Conservation (phyloP, 2,113 vertebrate genomes). For the Raja brachyura region DNA sequence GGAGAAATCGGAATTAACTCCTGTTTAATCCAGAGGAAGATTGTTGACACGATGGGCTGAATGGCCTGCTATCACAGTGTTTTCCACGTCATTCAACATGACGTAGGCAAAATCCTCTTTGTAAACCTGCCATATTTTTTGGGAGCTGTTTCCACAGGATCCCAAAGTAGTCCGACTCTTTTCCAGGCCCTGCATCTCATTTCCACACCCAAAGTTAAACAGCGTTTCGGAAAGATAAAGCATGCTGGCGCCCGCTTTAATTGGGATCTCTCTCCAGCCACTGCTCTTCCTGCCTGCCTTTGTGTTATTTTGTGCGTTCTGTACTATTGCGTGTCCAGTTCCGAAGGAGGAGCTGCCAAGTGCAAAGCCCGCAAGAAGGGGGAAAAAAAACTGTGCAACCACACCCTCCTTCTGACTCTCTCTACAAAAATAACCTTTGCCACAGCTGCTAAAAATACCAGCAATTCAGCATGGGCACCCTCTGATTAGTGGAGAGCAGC, state of each 20-base stretch:
- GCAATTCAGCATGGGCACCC: background rate
- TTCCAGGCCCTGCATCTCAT: background rate
- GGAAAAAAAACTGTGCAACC: background rate
- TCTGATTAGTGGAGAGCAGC: background rate
- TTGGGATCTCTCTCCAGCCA: slow-evolving; percentile 10
- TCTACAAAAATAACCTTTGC: background rate
- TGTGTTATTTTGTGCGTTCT: too few species aligned
- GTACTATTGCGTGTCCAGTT: background rate
- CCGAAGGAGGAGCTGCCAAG: background rate
- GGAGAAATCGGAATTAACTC: background rate
- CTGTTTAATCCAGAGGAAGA: background rate
- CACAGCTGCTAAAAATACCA: background rate
- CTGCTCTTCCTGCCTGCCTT: background rate
- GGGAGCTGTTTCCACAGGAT: background rate
- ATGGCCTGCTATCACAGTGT: background rate
- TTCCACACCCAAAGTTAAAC: background rate
- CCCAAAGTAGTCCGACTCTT: background rate
- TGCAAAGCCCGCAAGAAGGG: background rate
- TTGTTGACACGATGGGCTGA: background rate
- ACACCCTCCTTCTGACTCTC: background rate
- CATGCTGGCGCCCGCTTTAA: background rate
- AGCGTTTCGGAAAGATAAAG: background rate
- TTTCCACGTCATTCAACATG: background rate
- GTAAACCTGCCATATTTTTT: too few species aligned
- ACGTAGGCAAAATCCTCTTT: background rate